phyloP scores from a whole-genome alignment of 2,797 vertebrate genomes.

The Sternotherus odoratus region DNA sequence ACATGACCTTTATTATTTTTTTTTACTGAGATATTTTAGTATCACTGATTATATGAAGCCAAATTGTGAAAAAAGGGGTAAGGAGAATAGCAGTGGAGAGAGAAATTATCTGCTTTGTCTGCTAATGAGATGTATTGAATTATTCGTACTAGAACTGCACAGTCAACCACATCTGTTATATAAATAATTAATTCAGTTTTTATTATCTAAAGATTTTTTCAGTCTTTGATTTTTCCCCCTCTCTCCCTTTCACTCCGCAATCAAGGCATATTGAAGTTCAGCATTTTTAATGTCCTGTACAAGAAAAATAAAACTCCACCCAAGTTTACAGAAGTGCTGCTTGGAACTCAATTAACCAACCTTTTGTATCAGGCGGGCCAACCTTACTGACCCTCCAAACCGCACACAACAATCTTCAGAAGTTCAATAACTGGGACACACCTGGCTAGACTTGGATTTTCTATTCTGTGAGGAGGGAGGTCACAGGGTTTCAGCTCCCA shows the following conservation, averaged over 20 bases:
- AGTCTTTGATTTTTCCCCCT: not conserved
- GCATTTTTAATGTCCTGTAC: not conserved
- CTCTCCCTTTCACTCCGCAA: not conserved
- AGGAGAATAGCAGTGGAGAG: not conserved
- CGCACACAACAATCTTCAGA: no score
- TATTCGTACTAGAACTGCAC: not conserved
- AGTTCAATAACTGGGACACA: no score
- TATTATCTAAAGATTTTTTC: not conserved
- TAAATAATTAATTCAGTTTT: constrained; percentile 37
- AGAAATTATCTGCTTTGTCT: constrained; percentile 24
- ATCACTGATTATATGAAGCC: not conserved
- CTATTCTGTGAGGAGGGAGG: no score
- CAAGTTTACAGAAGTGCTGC: not conserved
- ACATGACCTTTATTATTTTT: not conserved
- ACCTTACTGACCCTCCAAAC: no score
- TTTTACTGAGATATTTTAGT: constrained; percentile 17
- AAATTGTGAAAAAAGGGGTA: constrained; percentile 9
- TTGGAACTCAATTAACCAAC: not conserved
- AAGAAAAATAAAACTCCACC: not conserved
- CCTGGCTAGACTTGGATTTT: no score
- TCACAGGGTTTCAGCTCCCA: no score
- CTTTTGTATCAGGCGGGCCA: not conserved
- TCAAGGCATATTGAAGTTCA: not conserved
- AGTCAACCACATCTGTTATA: constrained; percentile 32
- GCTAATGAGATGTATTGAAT: not conserved